phyloP scores from a whole-genome alignment of 1,140 invertebrate species.

The Pseudomyrmex gracilis region DNA sequence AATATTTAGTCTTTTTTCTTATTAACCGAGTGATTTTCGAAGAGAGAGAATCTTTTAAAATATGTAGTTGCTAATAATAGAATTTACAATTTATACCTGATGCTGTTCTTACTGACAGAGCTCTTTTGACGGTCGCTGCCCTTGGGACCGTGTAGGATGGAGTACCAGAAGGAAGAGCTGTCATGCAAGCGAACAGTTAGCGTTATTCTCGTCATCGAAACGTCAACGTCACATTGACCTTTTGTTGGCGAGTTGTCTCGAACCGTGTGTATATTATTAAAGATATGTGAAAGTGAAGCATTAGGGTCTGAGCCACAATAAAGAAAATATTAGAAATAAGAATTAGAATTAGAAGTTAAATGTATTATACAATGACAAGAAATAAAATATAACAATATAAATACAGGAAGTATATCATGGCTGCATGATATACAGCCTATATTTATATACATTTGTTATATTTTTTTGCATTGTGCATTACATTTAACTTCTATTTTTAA shows the following conservation, averaged over 20 bases:
- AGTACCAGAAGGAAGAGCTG: conserved; percentile 80
- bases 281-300: conserved; percentile 25
- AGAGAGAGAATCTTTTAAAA: conserved; percentile 25
- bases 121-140: conserved; percentile 77
- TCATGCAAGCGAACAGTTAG: conserved; percentile 80
- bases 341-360: too few species aligned
- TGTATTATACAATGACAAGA: too few species aligned
- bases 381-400: too few species aligned
- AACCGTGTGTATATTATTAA: conserved; percentile 31
- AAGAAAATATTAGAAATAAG: too few species aligned
- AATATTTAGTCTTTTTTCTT: not conserved
- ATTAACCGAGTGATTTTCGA: not conserved
- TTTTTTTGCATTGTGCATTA: too few species aligned
- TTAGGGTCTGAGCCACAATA: too few species aligned
- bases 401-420: too few species aligned
- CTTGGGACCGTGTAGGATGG: conserved; percentile 67
- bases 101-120: conserved; percentile 75
- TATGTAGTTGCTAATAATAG: conserved; percentile 62
- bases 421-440: too few species aligned
- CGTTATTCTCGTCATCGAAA: conserved; percentile 60
- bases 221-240: conserved; percentile 53
- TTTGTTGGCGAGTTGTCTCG: conserved; percentile 36
- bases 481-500: too few species aligned
- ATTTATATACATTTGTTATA: too few species aligned
- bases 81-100: conserved; percentile 74